Evolutionary conservation across 1,140 invertebrate species (phyloP).

Genomic region (Gerris buenoi): DNA sequence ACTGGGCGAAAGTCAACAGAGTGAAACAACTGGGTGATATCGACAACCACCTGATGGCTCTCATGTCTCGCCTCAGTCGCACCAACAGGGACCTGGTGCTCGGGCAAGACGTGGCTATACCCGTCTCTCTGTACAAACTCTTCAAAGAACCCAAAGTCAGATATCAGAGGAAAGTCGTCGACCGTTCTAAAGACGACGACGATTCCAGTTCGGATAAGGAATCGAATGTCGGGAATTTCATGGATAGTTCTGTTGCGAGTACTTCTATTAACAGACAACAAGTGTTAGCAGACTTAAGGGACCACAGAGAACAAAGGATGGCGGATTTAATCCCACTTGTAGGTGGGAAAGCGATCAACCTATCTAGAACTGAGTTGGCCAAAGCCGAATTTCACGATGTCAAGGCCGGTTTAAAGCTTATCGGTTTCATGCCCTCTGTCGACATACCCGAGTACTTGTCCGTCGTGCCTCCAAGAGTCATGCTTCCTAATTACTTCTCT

Average conservation of each 20-base stretch:
- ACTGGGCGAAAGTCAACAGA: slow-evolving; percentile 10
- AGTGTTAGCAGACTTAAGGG: no score
- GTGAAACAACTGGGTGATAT: slow-evolving; percentile 11
- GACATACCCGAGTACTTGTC: neutral
- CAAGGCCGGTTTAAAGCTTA: neutral
- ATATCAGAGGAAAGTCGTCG: neutral
- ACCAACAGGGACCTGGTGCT: neutral
- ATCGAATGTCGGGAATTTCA: neutral
- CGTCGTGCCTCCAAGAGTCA: neutral
- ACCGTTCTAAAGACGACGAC: neutral
- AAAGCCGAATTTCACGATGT: neutral
- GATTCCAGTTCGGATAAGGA: neutral
- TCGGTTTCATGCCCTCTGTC: neutral
- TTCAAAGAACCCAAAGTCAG: neutral
- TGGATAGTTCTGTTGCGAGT: neutral
- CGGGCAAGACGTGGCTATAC: neutral
- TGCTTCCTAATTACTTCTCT: neutral
- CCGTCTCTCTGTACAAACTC: neutral
- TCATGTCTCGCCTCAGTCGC: neutral
- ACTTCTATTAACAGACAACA: no score
- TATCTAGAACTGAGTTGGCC: neutral
- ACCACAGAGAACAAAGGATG: no score
- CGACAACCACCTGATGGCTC: neutral
- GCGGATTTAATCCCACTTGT: neutral
- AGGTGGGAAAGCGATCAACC: neutral